Conservation (phyloP, 1,140 invertebrate species). For the Piezodorus guildinii region DNA sequence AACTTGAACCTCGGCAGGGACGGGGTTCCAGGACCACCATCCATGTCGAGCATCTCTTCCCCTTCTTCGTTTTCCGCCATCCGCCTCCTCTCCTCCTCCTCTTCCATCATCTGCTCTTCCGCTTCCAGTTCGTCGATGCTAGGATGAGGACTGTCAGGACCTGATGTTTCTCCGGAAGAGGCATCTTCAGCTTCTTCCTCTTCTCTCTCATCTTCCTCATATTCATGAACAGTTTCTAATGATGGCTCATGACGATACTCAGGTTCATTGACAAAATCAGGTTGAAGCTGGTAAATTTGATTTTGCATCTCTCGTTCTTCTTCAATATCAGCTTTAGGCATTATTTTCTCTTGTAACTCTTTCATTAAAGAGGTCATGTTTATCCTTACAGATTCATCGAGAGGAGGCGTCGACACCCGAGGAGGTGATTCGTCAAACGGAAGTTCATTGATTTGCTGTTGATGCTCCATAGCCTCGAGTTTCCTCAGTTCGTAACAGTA, state of each 20-base stretch:
- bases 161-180: constrained; percentile 73
- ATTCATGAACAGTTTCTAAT: not conserved
- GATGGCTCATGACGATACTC: constrained; percentile 1
- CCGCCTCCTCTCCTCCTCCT: constrained; percentile 35
- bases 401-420: not conserved
- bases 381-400: constrained; percentile 55
- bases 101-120: constrained; percentile 32
- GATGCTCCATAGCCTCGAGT: constrained; percentile 72
- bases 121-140: constrained; percentile 60
- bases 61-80: constrained; percentile 28
- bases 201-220: constrained; percentile 4
- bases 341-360: constrained; percentile 58
- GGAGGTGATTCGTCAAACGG: constrained; percentile 27
- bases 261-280: not conserved
- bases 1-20: constrained; percentile 44
- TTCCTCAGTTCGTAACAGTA: constrained; percentile 79
- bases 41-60: constrained; percentile 19
- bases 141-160: constrained; percentile 66
- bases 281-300: not conserved
- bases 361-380: constrained; percentile 62
- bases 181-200: constrained; percentile 18
- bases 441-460: constrained; percentile 53
- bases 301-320: constrained; percentile 6
- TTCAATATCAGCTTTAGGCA: constrained; percentile 26
- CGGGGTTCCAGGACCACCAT: constrained; percentile 30